Conservation (phyloP, 2,113 vertebrate genomes). For the Catharus fuscescens region DNA sequence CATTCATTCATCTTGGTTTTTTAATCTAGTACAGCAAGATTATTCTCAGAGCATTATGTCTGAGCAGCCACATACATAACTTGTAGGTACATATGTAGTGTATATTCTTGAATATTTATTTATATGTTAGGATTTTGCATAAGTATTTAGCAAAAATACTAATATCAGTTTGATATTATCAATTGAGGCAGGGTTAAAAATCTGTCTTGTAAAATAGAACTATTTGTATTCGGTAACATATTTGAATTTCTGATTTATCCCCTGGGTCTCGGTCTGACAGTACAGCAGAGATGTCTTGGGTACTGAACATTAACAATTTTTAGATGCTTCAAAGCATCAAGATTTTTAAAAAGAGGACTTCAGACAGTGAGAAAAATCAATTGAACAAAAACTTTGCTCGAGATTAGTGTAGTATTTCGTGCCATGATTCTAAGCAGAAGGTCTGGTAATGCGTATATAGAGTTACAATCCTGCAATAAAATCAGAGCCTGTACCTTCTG, state of each 20-base stretch:
- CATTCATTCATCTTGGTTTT: not conserved
- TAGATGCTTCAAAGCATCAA: not conserved
- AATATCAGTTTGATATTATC: not conserved
- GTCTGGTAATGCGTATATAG: not conserved
- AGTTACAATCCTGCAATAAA: not conserved
- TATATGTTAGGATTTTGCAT: not conserved
- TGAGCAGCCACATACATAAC: fast-evolving
- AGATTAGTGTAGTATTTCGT: not conserved
- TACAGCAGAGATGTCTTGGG: not conserved
- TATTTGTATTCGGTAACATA: not conserved
- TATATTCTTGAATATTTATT: not conserved
- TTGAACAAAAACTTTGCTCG: not conserved
- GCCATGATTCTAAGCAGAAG: not conserved
- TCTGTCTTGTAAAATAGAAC: not conserved
- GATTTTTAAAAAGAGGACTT: not conserved
- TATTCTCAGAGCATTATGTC: not conserved
- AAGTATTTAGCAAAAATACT: not conserved
- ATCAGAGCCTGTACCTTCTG: not conserved
- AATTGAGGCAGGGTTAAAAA: not conserved
- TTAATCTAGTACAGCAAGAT: not conserved
- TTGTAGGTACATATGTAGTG: not conserved
- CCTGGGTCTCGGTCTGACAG: not conserved
- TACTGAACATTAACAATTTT: not conserved
- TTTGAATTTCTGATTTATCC: not conserved
- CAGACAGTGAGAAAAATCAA: conserved; percentile 9